Base-by-base conservation (phyloP, 2,113 vertebrate genomes). In the Larimichthys polyactis region DNA sequence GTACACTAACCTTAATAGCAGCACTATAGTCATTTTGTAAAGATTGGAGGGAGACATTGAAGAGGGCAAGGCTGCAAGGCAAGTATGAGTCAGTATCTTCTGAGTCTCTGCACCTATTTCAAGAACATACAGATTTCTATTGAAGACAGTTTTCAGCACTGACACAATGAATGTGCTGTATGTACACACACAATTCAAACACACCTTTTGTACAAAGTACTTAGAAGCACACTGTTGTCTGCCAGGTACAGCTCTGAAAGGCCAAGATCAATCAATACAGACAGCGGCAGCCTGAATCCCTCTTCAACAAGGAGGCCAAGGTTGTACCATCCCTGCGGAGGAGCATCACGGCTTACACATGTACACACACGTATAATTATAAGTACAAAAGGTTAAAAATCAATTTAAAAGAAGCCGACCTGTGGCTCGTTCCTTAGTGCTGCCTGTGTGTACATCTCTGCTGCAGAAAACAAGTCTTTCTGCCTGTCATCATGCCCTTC, bases 21-120 rank as follows among this genome's bases (percentile, higher is more conserved):
- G 79, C n/a, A 22, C 83, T 66, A 12, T 94, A 89, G 55, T 92
- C 84, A 11, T 81, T 88, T 76, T 92, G 92, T 69, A 94, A 89
- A 3, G 86, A 87, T 2, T 88, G 93, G 15, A 95, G 19, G 11
- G 94, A 87, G 8, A 93, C 68, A 1, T 71, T 90, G 71, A 95
- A 68, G 12, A 96, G 92, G 10, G 95, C 95, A 16, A 96, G 87
- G 70, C 93, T 95, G 90, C 96, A 96, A 6, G 96, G 96, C 24
- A 96, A 19, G 72, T 94, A 95, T 15, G 95, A 94, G 20, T 96
- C 93, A 2, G 85, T 60, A 32, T 86, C 71, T 14, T 90, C 91
- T 0, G 94, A 93, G 57, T 96, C 95, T 86, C 92, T 90, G 89
- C 96, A 96, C 78, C 96, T 96, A 65, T 48, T 11, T 55, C 22